Evolutionary conservation across 1,140 invertebrate genomes (phyloP).

Genomic region (Seison nebaliae): DNA sequence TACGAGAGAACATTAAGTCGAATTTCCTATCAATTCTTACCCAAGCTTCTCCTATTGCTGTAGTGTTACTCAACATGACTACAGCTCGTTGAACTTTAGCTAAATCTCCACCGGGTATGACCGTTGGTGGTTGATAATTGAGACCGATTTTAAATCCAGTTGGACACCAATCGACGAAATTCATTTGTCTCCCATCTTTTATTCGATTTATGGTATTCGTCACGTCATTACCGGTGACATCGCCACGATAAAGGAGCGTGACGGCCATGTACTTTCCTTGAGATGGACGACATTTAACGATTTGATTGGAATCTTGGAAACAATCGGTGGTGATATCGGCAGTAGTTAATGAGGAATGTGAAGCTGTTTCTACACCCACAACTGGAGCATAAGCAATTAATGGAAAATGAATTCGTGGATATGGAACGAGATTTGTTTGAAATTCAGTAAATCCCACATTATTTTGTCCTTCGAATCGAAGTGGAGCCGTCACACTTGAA

Average conservation of each 20-base stretch:
- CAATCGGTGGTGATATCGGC: conserved; percentile 33
- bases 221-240: conserved; percentile 32
- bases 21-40: conserved; percentile 42
- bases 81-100: conserved; percentile 56
- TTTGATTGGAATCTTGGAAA: conserved; percentile 39
- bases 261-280: conserved; percentile 31
- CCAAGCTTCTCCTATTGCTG: conserved; percentile 40
- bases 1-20: conserved; percentile 43
- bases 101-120: conserved; percentile 45
- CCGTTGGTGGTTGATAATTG: conserved; percentile 47
- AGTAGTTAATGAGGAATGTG: conserved; percentile 32
- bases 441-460: conserved; percentile 21
- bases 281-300: conserved; percentile 40
- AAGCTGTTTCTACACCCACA: conserved; percentile 15
- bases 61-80: conserved; percentile 49
- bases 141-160: conserved; percentile 37
- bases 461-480: conserved; percentile 17
- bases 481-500: conserved; percentile 56
- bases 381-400: conserved; percentile 56
- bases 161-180: conserved; percentile 31
- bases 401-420: conserved; percentile 38
- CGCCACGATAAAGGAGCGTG: conserved; percentile 30
- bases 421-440: conserved; percentile 23
- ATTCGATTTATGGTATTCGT: conserved; percentile 29
- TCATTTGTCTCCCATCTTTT: conserved; percentile 32